Percentiles rank a stretch among this genome's conserved stretches.
phyloP scores from a whole-genome alignment of 1,140 invertebrate genomes.

The Eueides isabella region DNA sequence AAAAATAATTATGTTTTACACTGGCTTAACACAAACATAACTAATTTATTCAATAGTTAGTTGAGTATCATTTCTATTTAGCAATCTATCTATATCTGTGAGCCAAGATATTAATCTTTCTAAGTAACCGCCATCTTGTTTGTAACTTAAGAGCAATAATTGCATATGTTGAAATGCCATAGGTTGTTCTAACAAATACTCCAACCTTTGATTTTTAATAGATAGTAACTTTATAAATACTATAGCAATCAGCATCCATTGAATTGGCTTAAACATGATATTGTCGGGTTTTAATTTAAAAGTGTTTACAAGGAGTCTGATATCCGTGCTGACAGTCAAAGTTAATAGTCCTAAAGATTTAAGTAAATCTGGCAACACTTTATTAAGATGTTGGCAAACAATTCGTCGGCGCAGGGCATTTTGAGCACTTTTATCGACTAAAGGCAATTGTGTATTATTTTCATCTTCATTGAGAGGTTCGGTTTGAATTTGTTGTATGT shows the following conservation, averaged over 20 bases:
- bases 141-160: slow-evolving; percentile 79
- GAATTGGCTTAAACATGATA: slow-evolving; percentile 83
- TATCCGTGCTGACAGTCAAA: slow-evolving; percentile 70
- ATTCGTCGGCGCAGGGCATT: slow-evolving; percentile 83
- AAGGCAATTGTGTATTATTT: slow-evolving; percentile 73
- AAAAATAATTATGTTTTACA: background rate
- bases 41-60: slow-evolving; percentile 59
- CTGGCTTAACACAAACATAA: background rate
- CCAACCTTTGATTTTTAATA: slow-evolving; percentile 67
- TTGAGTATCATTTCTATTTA: slow-evolving; percentile 69
- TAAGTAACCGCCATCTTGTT: slow-evolving; percentile 80
- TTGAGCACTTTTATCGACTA: slow-evolving; percentile 83
- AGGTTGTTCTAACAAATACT: slow-evolving; percentile 62
- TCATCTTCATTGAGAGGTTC: slow-evolving; percentile 50
- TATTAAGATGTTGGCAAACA: slow-evolving; percentile 82
- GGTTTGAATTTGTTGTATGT: slow-evolving; percentile 39
- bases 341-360: slow-evolving; percentile 65
- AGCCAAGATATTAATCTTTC: slow-evolving; percentile 80
- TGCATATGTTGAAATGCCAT: slow-evolving; percentile 75
- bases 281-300: slow-evolving; percentile 84
- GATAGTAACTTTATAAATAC: slow-evolving; percentile 81
- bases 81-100: slow-evolving; percentile 77
- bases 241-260: slow-evolving; percentile 83
- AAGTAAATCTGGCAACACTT: slow-evolving; percentile 76
- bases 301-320: slow-evolving; percentile 82